These are phyloP conservation scores for Doryteuthis pealeii DNA, from an alignment of 1,140 invertebrate genomes.

Conservation along the genomic window DNA sequence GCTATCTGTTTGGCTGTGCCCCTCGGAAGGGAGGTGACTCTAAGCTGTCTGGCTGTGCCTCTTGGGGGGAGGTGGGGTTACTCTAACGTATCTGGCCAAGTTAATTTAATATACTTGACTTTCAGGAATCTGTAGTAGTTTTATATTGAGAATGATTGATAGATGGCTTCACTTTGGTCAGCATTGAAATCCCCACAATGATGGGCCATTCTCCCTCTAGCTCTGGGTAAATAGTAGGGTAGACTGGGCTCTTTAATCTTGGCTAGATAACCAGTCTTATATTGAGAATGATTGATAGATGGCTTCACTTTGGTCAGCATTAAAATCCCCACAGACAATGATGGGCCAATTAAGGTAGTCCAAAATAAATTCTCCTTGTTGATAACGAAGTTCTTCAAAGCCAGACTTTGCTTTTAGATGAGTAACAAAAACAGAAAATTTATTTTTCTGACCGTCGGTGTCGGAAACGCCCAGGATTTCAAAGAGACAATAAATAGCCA, in stretches of 20 bases:
- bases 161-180: conserved; percentile 74
- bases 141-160: conserved; percentile 52
- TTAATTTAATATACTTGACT: too few species aligned
- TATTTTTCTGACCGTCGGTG: conserved; percentile 17
- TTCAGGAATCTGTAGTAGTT: too few species aligned
- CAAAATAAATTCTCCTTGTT: conserved; percentile 75
- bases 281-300: conserved; percentile 63
- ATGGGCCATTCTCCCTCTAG: conserved; percentile 64
- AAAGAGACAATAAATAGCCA: conserved; percentile 63
- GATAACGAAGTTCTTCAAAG: conserved; percentile 65
- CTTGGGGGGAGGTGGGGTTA: too few species aligned
- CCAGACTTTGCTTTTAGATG: conserved; percentile 76
- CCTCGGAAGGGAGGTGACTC: too few species aligned
- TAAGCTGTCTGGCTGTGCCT: too few species aligned
- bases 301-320: conserved; percentile 75
- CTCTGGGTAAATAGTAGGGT: too few species aligned
- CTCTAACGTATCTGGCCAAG: too few species aligned
- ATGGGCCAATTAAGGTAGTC: conserved; percentile 66
- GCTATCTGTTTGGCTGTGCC: too few species aligned
- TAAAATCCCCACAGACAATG: conserved; percentile 77
- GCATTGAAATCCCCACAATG: conserved; percentile 80
- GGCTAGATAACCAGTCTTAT: too few species aligned
- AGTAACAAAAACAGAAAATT: conserved; percentile 73
- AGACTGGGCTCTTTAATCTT: too few species aligned
- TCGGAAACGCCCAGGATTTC: background rate